Conservation (phyloP, 2,797 vertebrate genomes). For the Schizopygopsis malacanthus region DNA sequence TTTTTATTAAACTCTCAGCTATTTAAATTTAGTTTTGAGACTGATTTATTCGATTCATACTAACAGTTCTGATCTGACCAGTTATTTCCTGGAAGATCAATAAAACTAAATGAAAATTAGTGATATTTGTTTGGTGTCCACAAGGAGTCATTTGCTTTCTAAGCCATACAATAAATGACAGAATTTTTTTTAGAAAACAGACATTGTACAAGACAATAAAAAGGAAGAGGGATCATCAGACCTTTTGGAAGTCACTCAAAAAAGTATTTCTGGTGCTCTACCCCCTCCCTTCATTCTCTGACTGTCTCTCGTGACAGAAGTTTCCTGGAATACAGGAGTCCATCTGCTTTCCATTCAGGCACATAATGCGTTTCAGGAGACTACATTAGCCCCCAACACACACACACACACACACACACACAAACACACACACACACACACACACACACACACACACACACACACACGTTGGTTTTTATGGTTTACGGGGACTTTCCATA, state of each 20-base stretch:
- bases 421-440: too few species aligned
- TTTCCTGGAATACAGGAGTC: constrained; percentile 58
- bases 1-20: not conserved
- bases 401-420: too few species aligned
- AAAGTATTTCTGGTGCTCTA: constrained; percentile 26
- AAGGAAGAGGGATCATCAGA: constrained; percentile 3
- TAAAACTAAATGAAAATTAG: not conserved
- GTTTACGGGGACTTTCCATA: too few species aligned
- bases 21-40: not conserved
- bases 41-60: not conserved
- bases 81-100: not conserved
- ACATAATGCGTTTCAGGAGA: constrained; percentile 57
- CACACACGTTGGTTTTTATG: too few species aligned
- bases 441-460: too few species aligned
- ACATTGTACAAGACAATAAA: constrained; percentile 18
- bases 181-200: not conserved
- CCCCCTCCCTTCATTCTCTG: constrained; percentile 10
- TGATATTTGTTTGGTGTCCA: not conserved
- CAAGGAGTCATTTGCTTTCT: not conserved
- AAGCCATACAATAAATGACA: not conserved
- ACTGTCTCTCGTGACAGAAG: constrained; percentile 26
- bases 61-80: not conserved
- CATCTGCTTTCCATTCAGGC: constrained; percentile 65
- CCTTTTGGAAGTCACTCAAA: constrained; percentile 10
- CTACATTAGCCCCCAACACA: constrained; percentile 33